A percentile compares a stretch with the other conserved stretches of the same genome.
Evolutionary conservation across 2,888 invertebrate genomes (phyloP).

Genomic region (Sphinx pinastri): DNA sequence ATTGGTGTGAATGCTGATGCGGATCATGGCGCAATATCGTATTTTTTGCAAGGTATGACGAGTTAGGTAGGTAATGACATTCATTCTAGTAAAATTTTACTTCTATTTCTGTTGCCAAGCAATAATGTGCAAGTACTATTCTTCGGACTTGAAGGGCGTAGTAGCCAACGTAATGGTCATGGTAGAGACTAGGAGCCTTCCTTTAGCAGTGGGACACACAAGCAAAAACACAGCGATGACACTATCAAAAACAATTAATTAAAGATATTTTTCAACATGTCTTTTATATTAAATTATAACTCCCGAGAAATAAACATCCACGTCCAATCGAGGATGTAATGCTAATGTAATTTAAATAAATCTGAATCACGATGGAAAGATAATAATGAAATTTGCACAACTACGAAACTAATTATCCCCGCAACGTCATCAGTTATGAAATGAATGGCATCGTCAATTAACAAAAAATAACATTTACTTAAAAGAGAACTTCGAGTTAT

Average conservation of each 20-base stretch:
- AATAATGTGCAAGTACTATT: too few species aligned
- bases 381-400: conserved; percentile 1
- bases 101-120: too few species aligned
- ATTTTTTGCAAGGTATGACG: neutral
- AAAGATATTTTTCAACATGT: too few species aligned
- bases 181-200: too few species aligned
- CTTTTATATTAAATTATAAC: too few species aligned
- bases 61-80: too few species aligned
- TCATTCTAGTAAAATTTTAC: too few species aligned
- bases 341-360: neutral
- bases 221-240: too few species aligned
- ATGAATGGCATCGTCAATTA: conserved; percentile 4
- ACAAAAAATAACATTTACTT: neutral
- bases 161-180: too few species aligned
- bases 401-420: neutral
- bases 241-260: too few species aligned
- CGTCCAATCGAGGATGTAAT: neutral
- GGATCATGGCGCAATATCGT: neutral
- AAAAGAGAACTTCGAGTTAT: neutral
- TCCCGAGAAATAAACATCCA: neutral
- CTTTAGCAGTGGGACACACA: too few species aligned
- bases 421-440: neutral
- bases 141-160: too few species aligned
- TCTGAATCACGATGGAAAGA: neutral
- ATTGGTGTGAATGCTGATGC: conserved; percentile 33